phyloP scores from a whole-genome alignment of 1,140 invertebrate genomes.

The Steinernema feltiae region DNA sequence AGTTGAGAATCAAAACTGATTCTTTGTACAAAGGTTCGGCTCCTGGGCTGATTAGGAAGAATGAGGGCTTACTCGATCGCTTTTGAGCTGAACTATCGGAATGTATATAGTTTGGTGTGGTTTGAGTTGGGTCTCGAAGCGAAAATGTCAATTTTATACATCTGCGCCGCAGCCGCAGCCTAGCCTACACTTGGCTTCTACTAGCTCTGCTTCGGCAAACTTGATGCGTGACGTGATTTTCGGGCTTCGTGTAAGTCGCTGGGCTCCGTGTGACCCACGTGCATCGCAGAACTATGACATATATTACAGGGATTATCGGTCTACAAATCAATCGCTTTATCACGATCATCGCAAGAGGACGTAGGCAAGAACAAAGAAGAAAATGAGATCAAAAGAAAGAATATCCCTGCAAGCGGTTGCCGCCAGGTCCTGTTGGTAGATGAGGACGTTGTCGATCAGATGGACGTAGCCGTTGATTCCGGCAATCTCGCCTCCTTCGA shows the following conservation, averaged over 20 bases:
- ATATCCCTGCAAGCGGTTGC: not conserved
- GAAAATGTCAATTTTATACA: not conserved
- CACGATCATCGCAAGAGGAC: not conserved
- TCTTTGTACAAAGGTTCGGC: no score
- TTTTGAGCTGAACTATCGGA: not conserved
- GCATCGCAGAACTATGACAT: not conserved
- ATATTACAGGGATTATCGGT: not conserved
- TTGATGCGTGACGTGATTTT: not conserved
- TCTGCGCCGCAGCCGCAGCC: no score
- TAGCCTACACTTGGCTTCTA: not conserved
- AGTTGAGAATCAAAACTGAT: no score
- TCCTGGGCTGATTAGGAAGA: no score
- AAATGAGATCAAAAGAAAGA: not conserved
- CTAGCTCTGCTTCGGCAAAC: no score
- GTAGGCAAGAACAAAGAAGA: not conserved
- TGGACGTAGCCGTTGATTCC: constrained; percentile 16
- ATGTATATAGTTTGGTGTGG: not conserved
- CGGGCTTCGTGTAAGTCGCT: not conserved
- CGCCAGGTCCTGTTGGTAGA: not conserved
- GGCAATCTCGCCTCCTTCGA: constrained; percentile 57
- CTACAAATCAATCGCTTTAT: not conserved
- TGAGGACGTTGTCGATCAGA: not conserved
- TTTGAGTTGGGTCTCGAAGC: not conserved
- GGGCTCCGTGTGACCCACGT: not conserved
- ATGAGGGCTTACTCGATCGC: no score